phyloP scores from a whole-genome alignment of 2,888 invertebrate genomes.

The Diaprepes abbreviatus region DNA sequence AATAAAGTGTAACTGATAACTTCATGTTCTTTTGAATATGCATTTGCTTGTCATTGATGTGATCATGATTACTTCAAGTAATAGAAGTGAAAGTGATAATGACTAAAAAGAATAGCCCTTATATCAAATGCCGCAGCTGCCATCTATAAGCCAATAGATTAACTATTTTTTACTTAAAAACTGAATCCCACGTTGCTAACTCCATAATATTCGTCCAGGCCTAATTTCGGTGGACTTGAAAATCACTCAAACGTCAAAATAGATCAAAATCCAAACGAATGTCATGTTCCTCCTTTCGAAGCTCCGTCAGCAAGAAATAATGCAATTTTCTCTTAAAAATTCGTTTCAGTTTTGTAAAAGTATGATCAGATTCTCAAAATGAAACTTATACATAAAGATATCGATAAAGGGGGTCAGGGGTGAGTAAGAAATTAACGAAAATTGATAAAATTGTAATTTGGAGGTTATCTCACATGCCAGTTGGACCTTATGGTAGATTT shows the following conservation, averaged over 20 bases:
- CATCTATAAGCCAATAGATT: too few species aligned
- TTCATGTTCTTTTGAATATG: too few species aligned
- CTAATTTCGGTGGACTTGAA: too few species aligned
- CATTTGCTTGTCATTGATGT: too few species aligned
- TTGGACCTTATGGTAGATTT: slow-evolving; percentile 1
- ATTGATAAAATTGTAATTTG: slow-evolving; percentile 37
- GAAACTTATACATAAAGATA: slow-evolving; percentile 84
- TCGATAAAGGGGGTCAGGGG: slow-evolving; percentile 93
- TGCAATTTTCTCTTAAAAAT: slow-evolving; percentile 46
- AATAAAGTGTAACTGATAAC: too few species aligned
- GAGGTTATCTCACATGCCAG: slow-evolving; percentile 22
- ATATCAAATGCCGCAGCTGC: too few species aligned
- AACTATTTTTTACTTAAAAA: too few species aligned
- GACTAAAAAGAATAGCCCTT: too few species aligned
- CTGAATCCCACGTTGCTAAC: too few species aligned
- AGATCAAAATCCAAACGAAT: slow-evolving; percentile 29
- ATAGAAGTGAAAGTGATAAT: too few species aligned
- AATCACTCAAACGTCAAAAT: slow-evolving; percentile 11
- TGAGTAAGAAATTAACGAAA: slow-evolving; percentile 68
- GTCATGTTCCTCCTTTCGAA: slow-evolving; percentile 33
- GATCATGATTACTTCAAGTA: too few species aligned
- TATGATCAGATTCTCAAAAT: slow-evolving; percentile 69
- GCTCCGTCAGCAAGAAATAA: slow-evolving; percentile 48
- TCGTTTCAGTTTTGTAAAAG: slow-evolving; percentile 4
- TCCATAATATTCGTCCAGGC: background rate